phyloP scores from a whole-genome alignment of 2,113 vertebrate species.

The Nesogale talazaci region DNA sequence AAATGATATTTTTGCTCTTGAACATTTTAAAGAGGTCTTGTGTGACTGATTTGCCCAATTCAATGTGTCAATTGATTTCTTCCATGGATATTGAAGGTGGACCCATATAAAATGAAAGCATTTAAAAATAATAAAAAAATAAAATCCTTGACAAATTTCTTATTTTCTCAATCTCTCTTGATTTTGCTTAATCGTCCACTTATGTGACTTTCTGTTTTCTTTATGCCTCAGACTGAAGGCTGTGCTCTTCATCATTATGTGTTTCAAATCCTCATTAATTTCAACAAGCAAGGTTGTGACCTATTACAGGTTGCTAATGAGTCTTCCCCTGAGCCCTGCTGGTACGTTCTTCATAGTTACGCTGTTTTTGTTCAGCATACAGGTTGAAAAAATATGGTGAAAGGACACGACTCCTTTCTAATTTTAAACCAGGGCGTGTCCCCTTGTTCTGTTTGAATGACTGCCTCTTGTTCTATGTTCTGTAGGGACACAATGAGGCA shows the following conservation, averaged over 20 bases:
- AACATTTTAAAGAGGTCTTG: neutral
- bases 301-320: neutral
- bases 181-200: no score
- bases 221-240: no score
- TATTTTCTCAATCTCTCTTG: neutral
- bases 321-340: neutral
- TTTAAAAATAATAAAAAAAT: no score
- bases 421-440: no score
- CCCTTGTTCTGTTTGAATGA: no score
- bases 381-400: no score
- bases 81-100: neutral
- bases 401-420: no score
- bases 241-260: no score
- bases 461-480: neutral
- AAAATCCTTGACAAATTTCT: neutral
- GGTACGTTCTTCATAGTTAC: neutral
- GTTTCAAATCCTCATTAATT: neutral
- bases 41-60: neutral
- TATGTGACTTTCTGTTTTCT: no score
- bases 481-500: neutral
- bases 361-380: neutral
- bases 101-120: neutral
- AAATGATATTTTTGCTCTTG: neutral
- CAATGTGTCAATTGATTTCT: neutral
- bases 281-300: neutral